Conservation (phyloP, 2,113 vertebrate genomes). For the Ranitomeya variabilis region DNA sequence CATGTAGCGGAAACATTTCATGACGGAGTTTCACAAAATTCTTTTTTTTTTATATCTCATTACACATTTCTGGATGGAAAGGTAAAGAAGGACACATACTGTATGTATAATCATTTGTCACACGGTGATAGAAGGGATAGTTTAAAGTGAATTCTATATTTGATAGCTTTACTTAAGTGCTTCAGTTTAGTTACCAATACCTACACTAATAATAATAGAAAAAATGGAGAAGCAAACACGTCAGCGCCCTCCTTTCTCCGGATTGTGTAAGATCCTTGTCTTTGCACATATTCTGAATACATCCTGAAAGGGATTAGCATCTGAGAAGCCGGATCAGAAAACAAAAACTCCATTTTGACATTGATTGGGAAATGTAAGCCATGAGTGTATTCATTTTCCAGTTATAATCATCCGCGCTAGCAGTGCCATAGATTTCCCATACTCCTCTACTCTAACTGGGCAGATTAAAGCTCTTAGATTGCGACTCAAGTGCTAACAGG, state of each 20-base stretch:
- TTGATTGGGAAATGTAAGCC: slow-evolving; percentile 42
- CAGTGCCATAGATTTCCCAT: slow-evolving; percentile 38
- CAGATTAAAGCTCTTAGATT: slow-evolving; percentile 41
- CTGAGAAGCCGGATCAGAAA: slow-evolving; percentile 16
- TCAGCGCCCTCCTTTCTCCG: background rate
- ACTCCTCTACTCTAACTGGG: slow-evolving; percentile 36
- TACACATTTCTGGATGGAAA: no score
- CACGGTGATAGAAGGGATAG: no score
- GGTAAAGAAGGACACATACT: no score
- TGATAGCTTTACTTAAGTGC: background rate
- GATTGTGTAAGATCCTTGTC: background rate
- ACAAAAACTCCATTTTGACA: slow-evolving; percentile 38
- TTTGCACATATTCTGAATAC: slow-evolving; percentile 3
- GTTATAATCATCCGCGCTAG: slow-evolving; percentile 25
- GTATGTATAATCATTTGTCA: no score
- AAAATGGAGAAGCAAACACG: background rate
- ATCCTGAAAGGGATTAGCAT: slow-evolving; percentile 24
- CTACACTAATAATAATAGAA: no score
- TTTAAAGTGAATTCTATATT: no score
- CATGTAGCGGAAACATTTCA: no score
- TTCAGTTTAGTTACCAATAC: no score
- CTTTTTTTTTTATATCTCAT: no score
- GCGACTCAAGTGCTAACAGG: slow-evolving; percentile 40
- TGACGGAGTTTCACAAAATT: no score
- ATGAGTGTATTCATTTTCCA: slow-evolving; percentile 45